Conservation (phyloP, 1,140 invertebrate species). For the Trinorchestia longiramus region DNA sequence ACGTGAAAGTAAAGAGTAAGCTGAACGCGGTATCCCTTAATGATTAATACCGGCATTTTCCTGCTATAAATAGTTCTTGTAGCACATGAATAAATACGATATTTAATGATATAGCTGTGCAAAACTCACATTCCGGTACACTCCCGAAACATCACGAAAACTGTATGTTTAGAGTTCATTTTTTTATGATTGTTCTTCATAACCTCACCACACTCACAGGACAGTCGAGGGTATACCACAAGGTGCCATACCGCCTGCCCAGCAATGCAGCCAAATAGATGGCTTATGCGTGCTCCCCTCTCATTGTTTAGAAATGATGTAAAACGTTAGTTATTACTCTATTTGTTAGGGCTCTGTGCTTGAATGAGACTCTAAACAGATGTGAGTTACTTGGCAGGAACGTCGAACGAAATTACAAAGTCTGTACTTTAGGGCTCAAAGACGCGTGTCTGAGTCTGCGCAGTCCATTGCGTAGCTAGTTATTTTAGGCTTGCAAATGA, state of each 20-base stretch:
- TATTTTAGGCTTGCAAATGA: not conserved
- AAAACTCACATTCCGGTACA: not conserved
- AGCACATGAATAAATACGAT: not conserved
- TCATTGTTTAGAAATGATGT: conserved; percentile 47
- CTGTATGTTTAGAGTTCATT: not conserved
- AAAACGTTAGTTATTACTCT: conserved; percentile 45
- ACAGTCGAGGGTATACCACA: not conserved
- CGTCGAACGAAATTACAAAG: conserved; percentile 33
- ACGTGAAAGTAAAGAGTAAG: not conserved
- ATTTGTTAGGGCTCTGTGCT: conserved; percentile 3
- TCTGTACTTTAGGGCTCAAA: not conserved
- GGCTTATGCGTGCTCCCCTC: not conserved
- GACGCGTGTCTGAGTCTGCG: not conserved
- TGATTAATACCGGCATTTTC: not conserved
- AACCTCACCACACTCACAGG: not conserved
- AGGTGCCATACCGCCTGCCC: not conserved
- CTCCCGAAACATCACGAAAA: not conserved
- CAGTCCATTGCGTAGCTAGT: not conserved
- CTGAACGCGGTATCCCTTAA: not conserved
- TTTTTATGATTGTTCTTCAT: not conserved
- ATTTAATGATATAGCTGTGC: not conserved
- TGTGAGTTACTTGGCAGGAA: not conserved
- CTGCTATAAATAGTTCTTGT: not conserved
- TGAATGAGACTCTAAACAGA: conserved; percentile 19
- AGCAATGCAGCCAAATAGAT: not conserved